Base-by-base conservation (phyloP, 2,797 vertebrate genomes). In the Alectoris magna region DNA sequence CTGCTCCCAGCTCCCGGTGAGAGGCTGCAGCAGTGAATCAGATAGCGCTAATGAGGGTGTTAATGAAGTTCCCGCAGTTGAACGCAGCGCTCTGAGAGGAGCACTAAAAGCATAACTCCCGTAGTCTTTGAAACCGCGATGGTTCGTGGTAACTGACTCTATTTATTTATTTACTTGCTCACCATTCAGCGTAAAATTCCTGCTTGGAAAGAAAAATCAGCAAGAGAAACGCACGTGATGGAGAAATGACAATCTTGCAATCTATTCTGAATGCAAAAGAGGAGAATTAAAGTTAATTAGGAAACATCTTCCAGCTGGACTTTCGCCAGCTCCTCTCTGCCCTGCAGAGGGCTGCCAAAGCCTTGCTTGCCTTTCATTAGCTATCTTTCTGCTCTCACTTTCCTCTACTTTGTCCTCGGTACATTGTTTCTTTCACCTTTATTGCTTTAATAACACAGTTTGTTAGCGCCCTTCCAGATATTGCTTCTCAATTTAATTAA, bases 51-150 rank as follows among this genome's bases (percentile, higher is more conserved):
- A 97, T 90, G 96, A 96, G 95, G 8, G 29, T 75, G 74, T 92
- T 98, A 97, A 98, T 97, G 96, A 98, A 98, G 91, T 96, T 97
- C 92, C 92, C 76, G 39, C 94, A 77, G 95, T 19, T 31, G 80
- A 96, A 95, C 46, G 46, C 59, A 13, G 46, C 31, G 66, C 94
- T 95, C 87, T 5, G 21, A 96, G 88, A 95, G 23, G 14, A 59
- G 70, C 83, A 87, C 95, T 97, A 82, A 95, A 96, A 96, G 63
- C 73, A 26, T 60, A 77, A 86, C 53, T 55, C 56, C 69, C 76
- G 68, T 44, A 94, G 75, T 64, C 92, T 43, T 6, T 62, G 80
- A 84, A 90, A 64, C 68, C 24, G 58, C 58, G 87, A 91, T n/a
- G 91, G 51, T 86, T 90, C 21, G 6, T 58, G 89, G 87, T 88